Evolutionary conservation across 1,140 invertebrate species (phyloP), one percentile per base, ranked within the genome.

Genomic region (Drosophila rufa): DNA sequence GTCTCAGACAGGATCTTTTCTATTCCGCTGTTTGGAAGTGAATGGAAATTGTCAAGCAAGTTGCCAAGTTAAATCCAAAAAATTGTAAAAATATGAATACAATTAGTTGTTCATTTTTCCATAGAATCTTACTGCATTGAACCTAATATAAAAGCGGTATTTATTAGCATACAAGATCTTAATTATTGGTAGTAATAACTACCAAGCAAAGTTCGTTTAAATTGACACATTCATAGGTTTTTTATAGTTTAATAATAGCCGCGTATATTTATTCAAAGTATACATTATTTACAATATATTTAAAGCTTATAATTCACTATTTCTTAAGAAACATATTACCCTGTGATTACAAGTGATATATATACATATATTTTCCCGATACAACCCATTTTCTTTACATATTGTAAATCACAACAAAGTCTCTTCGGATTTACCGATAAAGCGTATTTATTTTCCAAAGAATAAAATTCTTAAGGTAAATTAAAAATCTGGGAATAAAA

Each of bases 391-490:
- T 6, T 0, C 15, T 22, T 14, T 33, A 33, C 2, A 12, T 22
- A 9, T 22, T 15, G 8, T 9, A 36, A 33, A 12, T 51, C 5
- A 36, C 7, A 19, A 33, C 50, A 33, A 19, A 51, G 17, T 14
- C 30, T 9, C 0, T 36, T 3, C 0, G 1, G 19, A 56, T 56
- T 40, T 40, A 56, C 33, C 53, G 33, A 56, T 40, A 19, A 40
- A 56, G 15, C 14, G 19, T 56, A n/a, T 56, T 40, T 56, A 56
- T 56, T 56, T 56, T 56, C 19, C 36, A 56, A 40, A 40, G 14
- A 3, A 56, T 40, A 56, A 19, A 56, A 19, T 56, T 5, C 36
- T 56, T 25, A 56, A 56, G 53, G 53, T 25, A 56, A 56, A 25
- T 56, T 19, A 56, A 56, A 40, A 56, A 56, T 14, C 8, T 15